Evolutionary conservation across 2,113 vertebrate species (phyloP).

Genomic region (Stictonetta naevosa): DNA sequence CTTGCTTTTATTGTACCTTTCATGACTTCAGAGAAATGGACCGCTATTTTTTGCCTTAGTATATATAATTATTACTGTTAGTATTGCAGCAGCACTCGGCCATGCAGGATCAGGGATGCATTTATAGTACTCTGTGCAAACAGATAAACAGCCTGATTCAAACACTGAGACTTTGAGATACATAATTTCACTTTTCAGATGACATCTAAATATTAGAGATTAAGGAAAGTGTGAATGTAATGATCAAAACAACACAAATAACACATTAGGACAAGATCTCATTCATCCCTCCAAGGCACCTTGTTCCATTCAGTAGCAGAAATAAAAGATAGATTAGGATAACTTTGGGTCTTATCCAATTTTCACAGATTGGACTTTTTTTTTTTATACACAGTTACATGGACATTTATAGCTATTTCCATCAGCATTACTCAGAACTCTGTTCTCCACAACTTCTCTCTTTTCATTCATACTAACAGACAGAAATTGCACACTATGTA

Average conservation of each 20-base stretch:
- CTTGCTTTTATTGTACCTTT: not conserved
- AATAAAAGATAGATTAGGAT: not conserved
- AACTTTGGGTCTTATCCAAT: not conserved
- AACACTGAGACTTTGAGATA: not conserved
- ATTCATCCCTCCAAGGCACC: not conserved
- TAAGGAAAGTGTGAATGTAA: not conserved
- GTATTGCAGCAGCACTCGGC: not conserved
- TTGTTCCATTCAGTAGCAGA: not conserved
- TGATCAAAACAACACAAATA: not conserved
- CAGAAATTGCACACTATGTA: not conserved
- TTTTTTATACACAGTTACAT: not conserved
- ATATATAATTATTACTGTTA: not conserved
- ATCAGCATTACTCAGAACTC: not conserved
- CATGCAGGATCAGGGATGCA: not conserved
- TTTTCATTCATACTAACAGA: not conserved
- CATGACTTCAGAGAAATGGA: not conserved
- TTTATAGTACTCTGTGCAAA: not conserved
- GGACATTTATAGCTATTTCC: not conserved
- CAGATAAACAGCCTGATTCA: not conserved
- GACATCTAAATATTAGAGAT: not conserved
- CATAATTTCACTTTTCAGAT: not conserved
- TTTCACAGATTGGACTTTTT: not conserved
- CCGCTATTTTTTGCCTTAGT: not conserved
- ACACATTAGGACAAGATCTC: not conserved
- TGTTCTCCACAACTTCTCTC: not conserved